These are phyloP conservation scores for Crossaster papposus DNA, from an alignment of 53 echinoderm and acorn worm species.

Conservation along the genomic window DNA sequence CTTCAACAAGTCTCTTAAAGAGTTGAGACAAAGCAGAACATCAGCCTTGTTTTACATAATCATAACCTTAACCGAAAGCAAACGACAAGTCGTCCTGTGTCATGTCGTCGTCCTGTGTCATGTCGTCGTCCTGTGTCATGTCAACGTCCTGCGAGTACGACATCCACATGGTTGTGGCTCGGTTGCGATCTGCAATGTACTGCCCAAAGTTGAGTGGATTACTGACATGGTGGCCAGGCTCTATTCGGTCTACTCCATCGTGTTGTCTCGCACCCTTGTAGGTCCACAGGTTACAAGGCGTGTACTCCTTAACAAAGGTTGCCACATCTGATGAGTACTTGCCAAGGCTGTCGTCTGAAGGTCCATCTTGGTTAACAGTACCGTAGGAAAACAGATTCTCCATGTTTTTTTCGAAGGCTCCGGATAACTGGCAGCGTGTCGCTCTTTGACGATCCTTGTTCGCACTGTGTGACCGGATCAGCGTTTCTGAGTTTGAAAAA, in stretches of 20 bases:
- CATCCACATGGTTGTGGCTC: neutral
- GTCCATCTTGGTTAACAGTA: neutral
- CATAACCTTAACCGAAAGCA: too few relatives aligned
- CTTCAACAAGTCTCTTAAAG: too few relatives aligned
- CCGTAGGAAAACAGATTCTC: neutral
- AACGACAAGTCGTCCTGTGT: too few relatives aligned
- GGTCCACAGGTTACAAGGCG: slow-evolving; percentile 7
- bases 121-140: neutral
- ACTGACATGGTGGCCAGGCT: slow-evolving; percentile 4
- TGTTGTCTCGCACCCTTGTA: slow-evolving; percentile 17
- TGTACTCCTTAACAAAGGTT: neutral
- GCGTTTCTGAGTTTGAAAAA: slow-evolving; percentile 2
- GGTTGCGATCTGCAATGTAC: neutral
- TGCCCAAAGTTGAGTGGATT: slow-evolving; percentile 1
- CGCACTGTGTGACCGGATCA: neutral
- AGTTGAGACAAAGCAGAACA: too few relatives aligned
- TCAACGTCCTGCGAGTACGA: neutral
- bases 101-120: too few relatives aligned
- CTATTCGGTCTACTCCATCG: neutral
- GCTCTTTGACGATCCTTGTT: neutral
- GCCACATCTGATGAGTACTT: slow-evolving; percentile 10
- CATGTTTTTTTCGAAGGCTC: neutral
- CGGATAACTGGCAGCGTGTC: slow-evolving; percentile 5
- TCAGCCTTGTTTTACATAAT: too few relatives aligned
- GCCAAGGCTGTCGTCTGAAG: neutral